A percentile compares a stretch with the other conserved stretches of the same genome.
Conservation (phyloP, 2,888 invertebrate genomes). For the Hydrotaea diabolus region DNA sequence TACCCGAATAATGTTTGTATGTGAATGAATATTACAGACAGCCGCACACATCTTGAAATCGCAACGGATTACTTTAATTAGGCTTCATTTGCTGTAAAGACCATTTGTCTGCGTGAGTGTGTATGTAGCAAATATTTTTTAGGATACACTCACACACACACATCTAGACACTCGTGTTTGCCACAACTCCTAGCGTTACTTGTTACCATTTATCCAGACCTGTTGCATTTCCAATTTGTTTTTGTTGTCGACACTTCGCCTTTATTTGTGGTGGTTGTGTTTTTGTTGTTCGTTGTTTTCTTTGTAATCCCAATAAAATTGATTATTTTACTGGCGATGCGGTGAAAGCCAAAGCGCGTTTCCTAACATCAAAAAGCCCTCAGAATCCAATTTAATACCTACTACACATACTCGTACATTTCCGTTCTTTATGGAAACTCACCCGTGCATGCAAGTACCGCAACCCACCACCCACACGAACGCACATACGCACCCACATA, state of each 20-base stretch:
- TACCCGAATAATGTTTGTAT: too few relatives aligned
- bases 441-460: conserved; percentile 8
- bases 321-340: conserved; percentile 4
- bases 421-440: conserved; percentile 41
- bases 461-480: conserved; percentile 17
- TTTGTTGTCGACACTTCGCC: background rate
- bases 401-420: conserved; percentile 18
- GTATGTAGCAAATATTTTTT: background rate
- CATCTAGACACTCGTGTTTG: background rate
- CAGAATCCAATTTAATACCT: conserved; percentile 35
- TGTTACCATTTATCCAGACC: conserved; percentile 7
- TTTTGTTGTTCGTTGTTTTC: too few relatives aligned
- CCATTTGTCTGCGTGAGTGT: background rate
- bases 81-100: background rate
- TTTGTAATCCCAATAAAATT: conserved; percentile 7
- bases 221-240: conserved; percentile 17
- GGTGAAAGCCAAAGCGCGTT: background rate
- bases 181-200: background rate
- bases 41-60: background rate
- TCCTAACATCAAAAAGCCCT: conserved; percentile 9
- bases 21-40: too few relatives aligned
- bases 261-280: background rate
- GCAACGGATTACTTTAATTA: conserved; percentile 27
- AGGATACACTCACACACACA: too few relatives aligned
- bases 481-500: background rate